These are phyloP conservation scores for Aurelia sp. DNA, from an alignment of 30 jellyfish, hydroid and myxozoan species.

Conservation along the genomic window DNA sequence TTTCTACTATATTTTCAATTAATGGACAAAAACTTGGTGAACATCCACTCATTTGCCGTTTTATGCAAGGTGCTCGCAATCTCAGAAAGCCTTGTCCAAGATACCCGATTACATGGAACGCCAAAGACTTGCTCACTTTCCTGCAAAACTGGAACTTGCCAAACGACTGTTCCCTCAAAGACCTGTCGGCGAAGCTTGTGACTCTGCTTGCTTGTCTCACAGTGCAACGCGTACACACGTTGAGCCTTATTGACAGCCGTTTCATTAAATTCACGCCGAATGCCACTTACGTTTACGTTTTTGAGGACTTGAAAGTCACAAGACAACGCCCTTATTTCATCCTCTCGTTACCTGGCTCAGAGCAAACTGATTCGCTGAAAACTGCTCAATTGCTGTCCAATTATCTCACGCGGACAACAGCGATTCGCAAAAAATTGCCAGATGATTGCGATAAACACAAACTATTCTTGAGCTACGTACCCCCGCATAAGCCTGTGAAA, in stretches of 20 bases:
- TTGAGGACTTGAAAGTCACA: too few relatives aligned
- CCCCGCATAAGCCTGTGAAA: slow-evolving; percentile 38
- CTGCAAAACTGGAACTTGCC: slow-evolving; percentile 7
- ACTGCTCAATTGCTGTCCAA: too few relatives aligned
- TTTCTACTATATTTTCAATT: slow-evolving; percentile 3
- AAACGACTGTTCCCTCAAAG: background rate
- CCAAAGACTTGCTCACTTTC: slow-evolving; percentile 1
- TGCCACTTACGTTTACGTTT: slow-evolving; percentile 8
- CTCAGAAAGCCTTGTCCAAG: slow-evolving; percentile 2
- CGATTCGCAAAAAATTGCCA: too few relatives aligned
- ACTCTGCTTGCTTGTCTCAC: slow-evolving; percentile 4
- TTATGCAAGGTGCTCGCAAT: slow-evolving; percentile 28
- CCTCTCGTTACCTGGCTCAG: too few relatives aligned
- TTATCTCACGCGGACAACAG: too few relatives aligned
- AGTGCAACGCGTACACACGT: slow-evolving; percentile 11
- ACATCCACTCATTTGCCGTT: slow-evolving; percentile 11
- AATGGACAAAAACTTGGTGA: slow-evolving; percentile 13
- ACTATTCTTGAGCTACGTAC: background rate
- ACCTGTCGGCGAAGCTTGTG: slow-evolving; percentile 1
- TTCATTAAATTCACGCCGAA: slow-evolving; percentile 5
- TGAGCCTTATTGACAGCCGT: slow-evolving; percentile 1
- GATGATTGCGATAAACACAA: background rate
- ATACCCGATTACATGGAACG: slow-evolving; percentile 37
- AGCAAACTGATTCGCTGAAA: too few relatives aligned
- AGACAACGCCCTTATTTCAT: too few relatives aligned